These are phyloP conservation scores for Aldabrachelys gigantea DNA, from an alignment of 2,113 vertebrate species.

Conservation along the genomic window DNA sequence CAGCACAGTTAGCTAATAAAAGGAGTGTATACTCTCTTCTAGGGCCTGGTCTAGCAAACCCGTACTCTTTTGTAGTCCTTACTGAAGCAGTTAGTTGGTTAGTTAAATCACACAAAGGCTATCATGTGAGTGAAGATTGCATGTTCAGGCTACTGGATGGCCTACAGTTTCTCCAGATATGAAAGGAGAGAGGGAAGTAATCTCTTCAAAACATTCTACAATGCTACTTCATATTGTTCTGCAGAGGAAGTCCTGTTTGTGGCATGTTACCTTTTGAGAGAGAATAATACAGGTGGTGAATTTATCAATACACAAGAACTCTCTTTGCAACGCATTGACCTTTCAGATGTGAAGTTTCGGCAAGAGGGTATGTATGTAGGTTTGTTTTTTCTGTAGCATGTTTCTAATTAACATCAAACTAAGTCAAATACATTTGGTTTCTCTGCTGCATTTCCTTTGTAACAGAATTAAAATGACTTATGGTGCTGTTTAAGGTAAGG, in stretches of 20 bases:
- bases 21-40: conserved; percentile 9
- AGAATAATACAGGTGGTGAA: background rate
- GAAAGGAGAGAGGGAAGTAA: background rate
- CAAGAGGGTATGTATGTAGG: background rate
- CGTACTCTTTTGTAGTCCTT: background rate
- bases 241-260: background rate
- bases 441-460: background rate
- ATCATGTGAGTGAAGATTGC: background rate
- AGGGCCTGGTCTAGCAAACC: conserved; percentile 29
- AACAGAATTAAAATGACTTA: background rate
- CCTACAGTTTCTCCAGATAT: background rate
- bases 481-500: background rate
- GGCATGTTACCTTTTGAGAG: background rate
- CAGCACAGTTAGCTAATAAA: conserved; percentile 25
- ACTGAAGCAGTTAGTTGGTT: background rate
- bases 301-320: background rate
- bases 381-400: background rate
- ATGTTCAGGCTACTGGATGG: background rate
- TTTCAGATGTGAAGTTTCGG: background rate
- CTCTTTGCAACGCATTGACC: rapidly evolving
- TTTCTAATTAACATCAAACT: rapidly evolving
- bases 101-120: background rate
- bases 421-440: background rate
- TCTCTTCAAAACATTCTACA: background rate
- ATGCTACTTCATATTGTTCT: background rate